These are phyloP conservation scores for Sebastolobus alascanus DNA, from an alignment of 2,797 vertebrate genomes.

Conservation along the genomic window DNA sequence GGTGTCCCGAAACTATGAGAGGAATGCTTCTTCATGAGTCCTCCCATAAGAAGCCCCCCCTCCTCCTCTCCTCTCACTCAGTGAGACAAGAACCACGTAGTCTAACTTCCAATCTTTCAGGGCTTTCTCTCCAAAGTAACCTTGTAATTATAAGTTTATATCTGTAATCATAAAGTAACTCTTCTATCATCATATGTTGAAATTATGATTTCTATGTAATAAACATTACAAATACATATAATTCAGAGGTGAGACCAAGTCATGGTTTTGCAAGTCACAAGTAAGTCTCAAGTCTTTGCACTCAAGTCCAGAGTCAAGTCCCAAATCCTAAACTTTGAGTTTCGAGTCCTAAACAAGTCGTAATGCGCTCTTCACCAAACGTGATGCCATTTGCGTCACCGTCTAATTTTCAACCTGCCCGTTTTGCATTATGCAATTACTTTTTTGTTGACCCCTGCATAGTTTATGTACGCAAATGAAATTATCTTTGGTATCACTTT, in stretches of 20 bases:
- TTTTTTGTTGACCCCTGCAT: too few species aligned
- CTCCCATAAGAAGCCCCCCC: conserved; percentile 68
- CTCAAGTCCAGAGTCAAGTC: too few species aligned
- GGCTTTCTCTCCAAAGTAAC: conserved; percentile 22
- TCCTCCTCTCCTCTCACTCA: conserved; percentile 2
- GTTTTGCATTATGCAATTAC: too few species aligned
- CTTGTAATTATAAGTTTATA: conserved; percentile 12
- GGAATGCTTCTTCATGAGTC: conserved; percentile 88
- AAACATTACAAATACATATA: background rate
- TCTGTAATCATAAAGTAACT: conserved; percentile 18
- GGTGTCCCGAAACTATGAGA: conserved; percentile 89
- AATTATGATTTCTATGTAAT: background rate
- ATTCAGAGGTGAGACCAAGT: background rate
- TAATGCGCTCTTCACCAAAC: too few species aligned
- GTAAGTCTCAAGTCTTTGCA: too few species aligned
- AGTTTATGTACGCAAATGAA: too few species aligned
- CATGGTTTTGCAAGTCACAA: too few species aligned
- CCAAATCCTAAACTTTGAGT: too few species aligned
- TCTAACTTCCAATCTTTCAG: conserved; percentile 24
- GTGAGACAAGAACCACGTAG: conserved; percentile 59
- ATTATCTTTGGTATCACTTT: too few species aligned
- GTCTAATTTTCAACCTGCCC: too few species aligned
- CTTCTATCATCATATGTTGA: background rate
- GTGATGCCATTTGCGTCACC: too few species aligned
- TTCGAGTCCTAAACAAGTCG: too few species aligned